Base-by-base conservation (phyloP, 2,113 vertebrate genomes). In the Stigmatopora nigra region DNA sequence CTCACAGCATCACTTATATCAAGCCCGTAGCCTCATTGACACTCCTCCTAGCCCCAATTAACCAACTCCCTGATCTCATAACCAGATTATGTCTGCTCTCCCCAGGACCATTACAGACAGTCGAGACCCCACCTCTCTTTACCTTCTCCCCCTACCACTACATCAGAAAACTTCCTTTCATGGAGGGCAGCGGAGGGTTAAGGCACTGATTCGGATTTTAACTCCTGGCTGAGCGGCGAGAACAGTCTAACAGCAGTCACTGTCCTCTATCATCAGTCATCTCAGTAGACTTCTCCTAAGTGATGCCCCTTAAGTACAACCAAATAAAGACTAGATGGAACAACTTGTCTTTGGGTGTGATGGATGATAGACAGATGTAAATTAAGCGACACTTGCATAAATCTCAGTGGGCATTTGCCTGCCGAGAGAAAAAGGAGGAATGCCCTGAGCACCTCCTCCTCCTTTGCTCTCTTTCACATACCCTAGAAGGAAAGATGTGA, bases 401-500 rank as follows among this genome's bases (percentile, higher is more conserved):
- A 60, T 74, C 60, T 79, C 71, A 65, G 64, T 14, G 60, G 80
- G 70, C 47, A 83, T 1, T 61, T 65, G 65, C 19, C 75, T 61
- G 64, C 53, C 7, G 64, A 77, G 75, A 77, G 69, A 84, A 86
- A 78, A 31, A 75, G 2, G 10, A 67, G 69, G 78, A 82, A 80
- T 83, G 71, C 77, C 84, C 72, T 0, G 63, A 83, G 75, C 65
- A 67, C 76, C 80, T 78, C 75, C 66, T 72, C 65, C 52, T 61
- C 70, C 36, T 65, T 55, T 59, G 68, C 77, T 77, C 73, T 81
- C 67, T 72, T 80, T 76, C 69, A 84, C 85, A 84, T 80, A 89
- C 89, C 89, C 74, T 90, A 88, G 83, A 90, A 85, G 89, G 89
- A 87, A 79, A 83, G 79, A 87, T 81, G 84, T 81, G 80, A 87